A percentile compares a stretch with the other conserved stretches of the same genome.
phyloP scores from a whole-genome alignment of 2,797 vertebrate genomes.

The Pipistrellus nathusii region DNA sequence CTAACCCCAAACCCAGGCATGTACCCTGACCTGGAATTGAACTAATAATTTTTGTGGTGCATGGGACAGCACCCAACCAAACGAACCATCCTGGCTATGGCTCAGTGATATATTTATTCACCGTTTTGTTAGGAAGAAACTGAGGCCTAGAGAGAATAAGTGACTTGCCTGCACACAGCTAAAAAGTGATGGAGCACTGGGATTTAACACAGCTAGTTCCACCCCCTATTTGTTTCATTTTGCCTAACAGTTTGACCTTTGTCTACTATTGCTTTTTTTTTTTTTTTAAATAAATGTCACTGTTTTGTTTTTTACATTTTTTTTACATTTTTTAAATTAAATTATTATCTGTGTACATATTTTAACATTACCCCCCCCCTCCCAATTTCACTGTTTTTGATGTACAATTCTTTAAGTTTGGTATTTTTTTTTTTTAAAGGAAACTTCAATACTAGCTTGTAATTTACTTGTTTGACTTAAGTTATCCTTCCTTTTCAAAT shows the following conservation, averaged over 20 bases:
- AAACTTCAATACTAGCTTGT: constrained; percentile 37
- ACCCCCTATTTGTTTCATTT: not conserved
- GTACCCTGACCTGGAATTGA: not conserved
- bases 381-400: no score
- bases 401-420: constrained; percentile 5
- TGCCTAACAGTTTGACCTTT: constrained; percentile 51
- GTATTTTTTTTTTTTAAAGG: not conserved
- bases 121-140: constrained; percentile 10
- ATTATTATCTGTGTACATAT: no score
- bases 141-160: not conserved
- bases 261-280: not conserved
- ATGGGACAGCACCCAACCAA: not conserved
- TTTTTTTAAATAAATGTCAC: not conserved
- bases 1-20: not conserved
- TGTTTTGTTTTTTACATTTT: no score
- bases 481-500: constrained; percentile 47
- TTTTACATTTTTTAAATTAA: no score
- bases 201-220: not conserved
- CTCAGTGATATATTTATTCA: not conserved
- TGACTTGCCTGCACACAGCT: not conserved
- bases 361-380: no score
- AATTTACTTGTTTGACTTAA: constrained; percentile 2
- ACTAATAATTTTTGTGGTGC: not conserved
- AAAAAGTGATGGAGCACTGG: not conserved
- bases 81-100: not conserved